Evolutionary conservation across 1,140 invertebrate genomes (phyloP).

Genomic region (Zaprionus taronus): DNA sequence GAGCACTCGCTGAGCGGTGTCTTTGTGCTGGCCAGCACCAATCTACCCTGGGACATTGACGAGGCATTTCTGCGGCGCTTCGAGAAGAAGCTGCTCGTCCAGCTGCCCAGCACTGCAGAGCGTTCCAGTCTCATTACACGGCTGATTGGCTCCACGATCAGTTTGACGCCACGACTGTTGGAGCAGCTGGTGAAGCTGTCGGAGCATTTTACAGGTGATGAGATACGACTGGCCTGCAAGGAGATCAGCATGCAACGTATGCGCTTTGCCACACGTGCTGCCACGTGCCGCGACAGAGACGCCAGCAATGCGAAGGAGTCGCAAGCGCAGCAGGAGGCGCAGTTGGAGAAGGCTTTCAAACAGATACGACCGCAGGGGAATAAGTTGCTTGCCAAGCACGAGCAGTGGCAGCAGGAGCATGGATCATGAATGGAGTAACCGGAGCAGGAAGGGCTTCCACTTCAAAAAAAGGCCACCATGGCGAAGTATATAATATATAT

Average conservation of each 20-base stretch:
- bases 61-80: slow-evolving; percentile 93
- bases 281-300: background rate
- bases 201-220: slow-evolving; percentile 91
- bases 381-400: slow-evolving; percentile 65
- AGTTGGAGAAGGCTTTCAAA: slow-evolving; percentile 63
- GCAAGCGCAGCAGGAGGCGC: slow-evolving; percentile 33
- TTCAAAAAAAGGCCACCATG: too few relatives aligned
- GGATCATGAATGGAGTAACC: slow-evolving; percentile 49
- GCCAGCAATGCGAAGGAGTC: slow-evolving; percentile 18
- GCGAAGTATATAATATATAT: background rate
- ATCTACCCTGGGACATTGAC: slow-evolving; percentile 97
- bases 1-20: slow-evolving; percentile 86
- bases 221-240: slow-evolving; percentile 95
- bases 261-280: slow-evolving; percentile 67
- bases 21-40: slow-evolving; percentile 95
- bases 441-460: background rate
- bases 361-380: slow-evolving; percentile 69
- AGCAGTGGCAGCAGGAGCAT: slow-evolving; percentile 77
- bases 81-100: slow-evolving; percentile 94
- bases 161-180: slow-evolving; percentile 84
- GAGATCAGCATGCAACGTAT: slow-evolving; percentile 90
- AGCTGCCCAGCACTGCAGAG: slow-evolving; percentile 89
- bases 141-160: slow-evolving; percentile 85
- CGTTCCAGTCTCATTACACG: slow-evolving; percentile 89
- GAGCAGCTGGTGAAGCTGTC: slow-evolving; percentile 87